These are phyloP conservation scores for Chaetura pelagica DNA, from an alignment of 2,113 vertebrate genomes.

Conservation along the genomic window DNA sequence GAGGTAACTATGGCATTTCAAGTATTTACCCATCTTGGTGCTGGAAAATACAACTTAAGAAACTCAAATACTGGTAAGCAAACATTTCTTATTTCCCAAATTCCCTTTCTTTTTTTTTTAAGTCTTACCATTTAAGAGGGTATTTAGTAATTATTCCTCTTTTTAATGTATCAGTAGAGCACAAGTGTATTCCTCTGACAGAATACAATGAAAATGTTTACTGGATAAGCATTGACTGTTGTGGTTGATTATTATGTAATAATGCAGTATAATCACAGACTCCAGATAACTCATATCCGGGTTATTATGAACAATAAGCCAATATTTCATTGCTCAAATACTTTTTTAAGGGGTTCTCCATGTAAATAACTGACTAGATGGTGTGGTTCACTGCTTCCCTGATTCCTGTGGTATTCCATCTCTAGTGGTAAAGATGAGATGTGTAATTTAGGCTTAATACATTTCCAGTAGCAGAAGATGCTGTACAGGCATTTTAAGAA, in stretches of 20 bases:
- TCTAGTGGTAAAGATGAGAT: neutral
- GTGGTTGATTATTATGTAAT: neutral
- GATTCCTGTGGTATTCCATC: neutral
- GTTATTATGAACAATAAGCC: neutral
- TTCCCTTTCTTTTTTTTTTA: neutral
- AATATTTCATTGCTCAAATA: neutral
- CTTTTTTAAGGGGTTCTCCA: neutral
- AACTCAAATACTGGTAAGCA: neutral
- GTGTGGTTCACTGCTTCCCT: neutral
- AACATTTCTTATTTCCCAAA: neutral
- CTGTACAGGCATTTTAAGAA: neutral
- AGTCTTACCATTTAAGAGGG: neutral
- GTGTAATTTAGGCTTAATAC: neutral
- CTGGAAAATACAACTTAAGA: neutral
- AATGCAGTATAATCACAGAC: neutral
- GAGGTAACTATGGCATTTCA: neutral
- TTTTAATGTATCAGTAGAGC: neutral
- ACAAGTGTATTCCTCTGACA: neutral
- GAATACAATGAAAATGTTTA: slow-evolving; percentile 11
- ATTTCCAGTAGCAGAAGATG: neutral
- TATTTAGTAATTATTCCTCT: neutral
- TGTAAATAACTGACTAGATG: neutral
- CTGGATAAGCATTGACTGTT: neutral
- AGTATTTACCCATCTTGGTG: neutral
- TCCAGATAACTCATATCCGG: neutral